Evolutionary conservation across 2,888 invertebrate genomes (phyloP).

Genomic region (Eristalis intricaria): DNA sequence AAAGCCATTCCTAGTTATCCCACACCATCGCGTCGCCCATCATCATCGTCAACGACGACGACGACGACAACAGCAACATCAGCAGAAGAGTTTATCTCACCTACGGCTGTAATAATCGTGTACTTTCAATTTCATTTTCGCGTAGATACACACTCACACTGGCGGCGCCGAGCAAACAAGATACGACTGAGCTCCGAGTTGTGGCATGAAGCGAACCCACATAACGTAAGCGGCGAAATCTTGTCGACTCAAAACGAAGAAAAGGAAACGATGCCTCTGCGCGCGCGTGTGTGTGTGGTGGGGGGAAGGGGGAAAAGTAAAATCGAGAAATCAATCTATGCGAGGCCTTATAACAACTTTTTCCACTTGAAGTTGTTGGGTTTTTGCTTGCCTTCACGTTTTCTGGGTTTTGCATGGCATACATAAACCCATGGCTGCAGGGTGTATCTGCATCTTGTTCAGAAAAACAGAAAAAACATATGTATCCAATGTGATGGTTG

Average conservation of each 20-base stretch:
- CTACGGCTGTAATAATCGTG: conserved; percentile 52
- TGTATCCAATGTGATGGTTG: conserved; percentile 39
- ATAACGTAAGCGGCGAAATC: conserved; percentile 43
- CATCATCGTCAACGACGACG: background rate
- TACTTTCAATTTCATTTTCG: conserved; percentile 69
- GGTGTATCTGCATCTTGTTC: conserved; percentile 52
- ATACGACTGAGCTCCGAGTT: background rate
- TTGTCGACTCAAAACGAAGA: conserved; percentile 15
- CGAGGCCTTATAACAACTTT: conserved; percentile 66
- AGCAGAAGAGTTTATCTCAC: conserved; percentile 45
- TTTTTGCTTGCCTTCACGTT: background rate
- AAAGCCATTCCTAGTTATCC: background rate
- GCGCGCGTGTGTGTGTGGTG: background rate
- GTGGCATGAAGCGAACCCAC: conserved; percentile 17
- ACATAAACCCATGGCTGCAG: conserved; percentile 22
- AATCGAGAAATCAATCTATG: conserved; percentile 68
- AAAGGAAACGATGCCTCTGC: conserved; percentile 30
- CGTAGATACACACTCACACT: conserved; percentile 45
- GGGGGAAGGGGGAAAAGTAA: conserved; percentile 26
- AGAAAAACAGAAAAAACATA: background rate
- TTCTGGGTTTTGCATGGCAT: conserved; percentile 26
- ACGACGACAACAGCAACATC: conserved; percentile 3
- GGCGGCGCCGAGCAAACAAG: background rate
- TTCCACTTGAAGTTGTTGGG: conserved; percentile 37
- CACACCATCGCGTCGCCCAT: background rate